These are phyloP conservation scores for Enteromius radiatus DNA, from an alignment of 2,797 vertebrate genomes.

Conservation along the genomic window DNA sequence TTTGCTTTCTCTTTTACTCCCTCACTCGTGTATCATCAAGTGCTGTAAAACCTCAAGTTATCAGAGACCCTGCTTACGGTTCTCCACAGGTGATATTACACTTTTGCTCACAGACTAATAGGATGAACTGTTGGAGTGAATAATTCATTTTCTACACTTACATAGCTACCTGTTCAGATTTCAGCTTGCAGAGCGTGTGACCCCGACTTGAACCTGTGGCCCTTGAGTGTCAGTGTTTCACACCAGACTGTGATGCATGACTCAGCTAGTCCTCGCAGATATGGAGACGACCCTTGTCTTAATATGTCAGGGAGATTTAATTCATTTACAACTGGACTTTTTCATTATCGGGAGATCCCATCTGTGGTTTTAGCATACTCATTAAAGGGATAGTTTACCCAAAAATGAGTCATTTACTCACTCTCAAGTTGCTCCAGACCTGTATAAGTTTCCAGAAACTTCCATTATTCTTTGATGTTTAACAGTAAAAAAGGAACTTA, in stretches of 20 bases:
- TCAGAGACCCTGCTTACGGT: conserved; percentile 17
- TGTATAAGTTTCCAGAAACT: not conserved
- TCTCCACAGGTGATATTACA: conserved; percentile 46
- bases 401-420: not conserved
- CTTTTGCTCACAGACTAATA: conserved; percentile 40
- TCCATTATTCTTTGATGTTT: not conserved
- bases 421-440: not conserved
- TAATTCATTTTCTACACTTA: conserved; percentile 45
- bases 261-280: conserved; percentile 28
- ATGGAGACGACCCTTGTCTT: conserved; percentile 17
- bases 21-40: conserved; percentile 37
- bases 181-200: conserved; percentile 40
- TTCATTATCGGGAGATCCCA: conserved; percentile 3
- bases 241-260: conserved; percentile 19
- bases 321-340: not conserved
- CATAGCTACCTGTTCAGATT: conserved; percentile 55
- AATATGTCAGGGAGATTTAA: conserved; percentile 25
- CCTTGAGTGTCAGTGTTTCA: conserved; percentile 19
- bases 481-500: not conserved
- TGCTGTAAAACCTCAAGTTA: conserved; percentile 25
- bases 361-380: not conserved
- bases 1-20: conserved; percentile 33
- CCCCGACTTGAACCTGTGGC: conserved; percentile 44
- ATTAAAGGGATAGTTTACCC: not conserved
- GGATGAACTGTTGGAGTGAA: conserved; percentile 44